phyloP scores from a whole-genome alignment of 2,113 vertebrate genomes.

The Corythornis madagascariensis region DNA sequence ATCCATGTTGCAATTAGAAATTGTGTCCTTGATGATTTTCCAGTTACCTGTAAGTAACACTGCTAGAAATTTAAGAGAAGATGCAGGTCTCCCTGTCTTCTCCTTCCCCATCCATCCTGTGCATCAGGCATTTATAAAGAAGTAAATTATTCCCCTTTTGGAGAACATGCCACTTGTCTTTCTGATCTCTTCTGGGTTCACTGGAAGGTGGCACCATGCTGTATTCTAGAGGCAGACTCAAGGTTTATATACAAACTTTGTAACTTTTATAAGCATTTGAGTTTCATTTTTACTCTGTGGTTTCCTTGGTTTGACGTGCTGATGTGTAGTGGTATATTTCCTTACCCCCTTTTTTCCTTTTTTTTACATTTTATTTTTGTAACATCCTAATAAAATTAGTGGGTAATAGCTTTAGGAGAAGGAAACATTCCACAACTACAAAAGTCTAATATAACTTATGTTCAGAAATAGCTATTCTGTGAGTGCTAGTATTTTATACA shows the following conservation, averaged over 20 bases:
- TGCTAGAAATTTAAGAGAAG: neutral
- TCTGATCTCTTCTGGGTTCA: neutral
- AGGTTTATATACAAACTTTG: neutral
- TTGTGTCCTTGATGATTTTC: neutral
- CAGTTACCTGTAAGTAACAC: neutral
- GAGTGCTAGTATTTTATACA: neutral
- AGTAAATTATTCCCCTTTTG: neutral
- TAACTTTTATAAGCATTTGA: neutral
- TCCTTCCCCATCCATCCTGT: neutral
- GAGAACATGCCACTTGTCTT: neutral
- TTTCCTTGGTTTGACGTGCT: neutral
- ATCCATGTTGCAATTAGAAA: neutral
- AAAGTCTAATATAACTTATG: neutral
- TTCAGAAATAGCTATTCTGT: neutral
- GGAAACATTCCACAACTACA: neutral
- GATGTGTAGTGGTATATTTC: neutral
- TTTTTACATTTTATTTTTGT: neutral
- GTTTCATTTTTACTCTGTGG: neutral
- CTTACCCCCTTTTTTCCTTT: neutral
- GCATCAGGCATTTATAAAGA: neutral
- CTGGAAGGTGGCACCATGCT: neutral
- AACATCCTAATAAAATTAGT: neutral
- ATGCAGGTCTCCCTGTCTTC: neutral
- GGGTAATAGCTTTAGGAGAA: neutral
- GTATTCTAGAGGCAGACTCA: neutral